These are phyloP conservation scores for Opisthocomus hoazin DNA, from an alignment of 2,113 vertebrate species.

Conservation along the genomic window DNA sequence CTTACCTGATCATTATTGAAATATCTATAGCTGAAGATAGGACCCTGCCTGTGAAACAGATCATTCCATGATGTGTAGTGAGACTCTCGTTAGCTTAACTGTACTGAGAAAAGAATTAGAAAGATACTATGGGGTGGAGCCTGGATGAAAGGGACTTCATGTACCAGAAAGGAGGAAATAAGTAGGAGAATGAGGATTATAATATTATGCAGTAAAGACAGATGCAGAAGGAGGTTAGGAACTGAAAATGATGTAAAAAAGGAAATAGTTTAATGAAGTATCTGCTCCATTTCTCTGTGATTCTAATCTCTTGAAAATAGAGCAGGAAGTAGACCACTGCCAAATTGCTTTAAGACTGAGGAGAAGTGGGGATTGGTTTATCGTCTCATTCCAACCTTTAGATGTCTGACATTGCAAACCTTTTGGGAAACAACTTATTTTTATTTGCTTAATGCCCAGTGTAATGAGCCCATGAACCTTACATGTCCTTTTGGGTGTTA, in stretches of 20 bases:
- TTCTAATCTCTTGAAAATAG: not conserved
- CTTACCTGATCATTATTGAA: not conserved
- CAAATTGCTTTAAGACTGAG: not conserved
- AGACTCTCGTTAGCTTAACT: not conserved
- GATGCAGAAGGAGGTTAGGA: not conserved
- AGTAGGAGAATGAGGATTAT: not conserved
- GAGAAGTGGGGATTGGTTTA: not conserved
- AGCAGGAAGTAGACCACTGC: not conserved
- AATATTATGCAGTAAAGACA: not conserved
- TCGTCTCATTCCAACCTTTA: not conserved
- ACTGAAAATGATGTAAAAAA: not conserved
- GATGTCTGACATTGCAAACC: not conserved
- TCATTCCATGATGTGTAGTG: not conserved
- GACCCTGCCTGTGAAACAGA: not conserved
- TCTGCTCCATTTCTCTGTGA: not conserved
- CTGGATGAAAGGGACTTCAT: not conserved
- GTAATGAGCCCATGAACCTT: not conserved
- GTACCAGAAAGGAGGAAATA: not conserved
- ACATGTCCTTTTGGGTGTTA: not conserved
- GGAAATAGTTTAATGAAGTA: not conserved
- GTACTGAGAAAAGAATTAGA: not conserved
- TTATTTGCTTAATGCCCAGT: not conserved
- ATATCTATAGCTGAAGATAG: not conserved
- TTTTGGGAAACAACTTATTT: not conserved
- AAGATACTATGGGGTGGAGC: not conserved